These are phyloP conservation scores for Naso thynnoides DNA, from an alignment of 2,797 vertebrate genomes.

Conservation along the genomic window DNA sequence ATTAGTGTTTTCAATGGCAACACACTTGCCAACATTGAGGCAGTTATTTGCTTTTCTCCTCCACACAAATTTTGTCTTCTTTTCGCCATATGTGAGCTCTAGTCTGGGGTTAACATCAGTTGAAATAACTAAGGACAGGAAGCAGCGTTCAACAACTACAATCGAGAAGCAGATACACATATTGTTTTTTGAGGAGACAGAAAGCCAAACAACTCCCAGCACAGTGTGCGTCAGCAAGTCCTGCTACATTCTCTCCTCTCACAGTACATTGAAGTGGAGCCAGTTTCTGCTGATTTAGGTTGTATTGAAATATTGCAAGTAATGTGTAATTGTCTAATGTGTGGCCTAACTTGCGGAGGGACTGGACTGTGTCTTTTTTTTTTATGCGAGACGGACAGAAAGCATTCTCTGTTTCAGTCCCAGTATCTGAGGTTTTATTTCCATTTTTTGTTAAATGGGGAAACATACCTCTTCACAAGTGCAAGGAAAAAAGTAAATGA, in stretches of 20 bases:
- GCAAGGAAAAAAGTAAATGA: neutral
- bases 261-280: slow-evolving; percentile 92
- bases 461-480: neutral
- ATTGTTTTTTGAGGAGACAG: slow-evolving; percentile 90
- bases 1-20: slow-evolving; percentile 81
- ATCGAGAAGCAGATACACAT: slow-evolving; percentile 38
- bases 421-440: slow-evolving; percentile 1
- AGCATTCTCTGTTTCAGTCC: neutral
- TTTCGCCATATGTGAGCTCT: neutral
- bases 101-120: neutral
- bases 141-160: slow-evolving; percentile 12
- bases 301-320: slow-evolving; percentile 83
- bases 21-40: slow-evolving; percentile 85
- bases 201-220: slow-evolving; percentile 91
- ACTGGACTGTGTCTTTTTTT: neutral
- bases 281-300: slow-evolving; percentile 89
- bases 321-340: slow-evolving; percentile 28
- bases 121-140: slow-evolving; percentile 11
- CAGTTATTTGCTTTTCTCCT: slow-evolving; percentile 19
- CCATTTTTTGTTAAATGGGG: neutral
- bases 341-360: neutral
- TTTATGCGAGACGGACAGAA: neutral
- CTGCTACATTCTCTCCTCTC: slow-evolving; percentile 91
- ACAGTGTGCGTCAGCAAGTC: slow-evolving; percentile 87
- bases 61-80: slow-evolving; percentile 1